phyloP scores from a whole-genome alignment of 2,113 vertebrate genomes.

The Brachionichthys hirsutus region DNA sequence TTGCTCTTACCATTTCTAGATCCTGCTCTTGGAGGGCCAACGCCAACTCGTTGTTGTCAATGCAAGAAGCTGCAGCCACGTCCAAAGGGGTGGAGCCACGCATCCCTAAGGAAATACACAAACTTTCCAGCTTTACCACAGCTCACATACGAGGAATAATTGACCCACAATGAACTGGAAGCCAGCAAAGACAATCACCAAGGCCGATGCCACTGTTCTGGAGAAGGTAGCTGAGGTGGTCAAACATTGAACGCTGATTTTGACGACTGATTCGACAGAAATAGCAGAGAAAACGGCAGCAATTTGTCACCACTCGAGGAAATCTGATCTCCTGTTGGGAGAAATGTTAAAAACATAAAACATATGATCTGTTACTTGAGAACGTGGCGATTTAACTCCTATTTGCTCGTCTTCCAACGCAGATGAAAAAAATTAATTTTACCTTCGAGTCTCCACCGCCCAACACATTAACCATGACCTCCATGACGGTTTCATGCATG shows the following conservation, averaged over 20 bases:
- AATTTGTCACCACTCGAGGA: constrained; percentile 94
- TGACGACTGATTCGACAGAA: constrained; percentile 94
- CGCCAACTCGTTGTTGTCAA: constrained; percentile 94
- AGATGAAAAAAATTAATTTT: constrained; percentile 3
- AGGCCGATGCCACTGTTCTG: constrained; percentile 92
- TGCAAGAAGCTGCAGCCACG: constrained; percentile 91
- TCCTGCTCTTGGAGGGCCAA: constrained; percentile 92
- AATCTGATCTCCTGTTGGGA: constrained; percentile 87
- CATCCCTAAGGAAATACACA: constrained; percentile 79
- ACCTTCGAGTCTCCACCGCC: constrained; percentile 94
- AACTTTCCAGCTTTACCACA: neutral
- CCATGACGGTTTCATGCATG: constrained; percentile 96
- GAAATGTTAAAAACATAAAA: neutral
- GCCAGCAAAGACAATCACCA: constrained; percentile 69
- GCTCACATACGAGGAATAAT: neutral
- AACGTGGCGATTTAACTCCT: neutral
- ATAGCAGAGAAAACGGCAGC: constrained; percentile 93
- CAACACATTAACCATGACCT: constrained; percentile 94
- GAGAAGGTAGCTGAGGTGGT: constrained; percentile 90
- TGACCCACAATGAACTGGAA: neutral
- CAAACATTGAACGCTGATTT: constrained; percentile 94
- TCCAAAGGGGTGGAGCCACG: constrained; percentile 91
- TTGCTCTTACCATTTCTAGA: constrained; percentile 84
- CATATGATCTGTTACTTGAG: too few relatives aligned
- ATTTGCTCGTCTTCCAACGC: neutral